Base-by-base conservation (phyloP, 2,888 invertebrate species). In the Nomada ferruginata region DNA sequence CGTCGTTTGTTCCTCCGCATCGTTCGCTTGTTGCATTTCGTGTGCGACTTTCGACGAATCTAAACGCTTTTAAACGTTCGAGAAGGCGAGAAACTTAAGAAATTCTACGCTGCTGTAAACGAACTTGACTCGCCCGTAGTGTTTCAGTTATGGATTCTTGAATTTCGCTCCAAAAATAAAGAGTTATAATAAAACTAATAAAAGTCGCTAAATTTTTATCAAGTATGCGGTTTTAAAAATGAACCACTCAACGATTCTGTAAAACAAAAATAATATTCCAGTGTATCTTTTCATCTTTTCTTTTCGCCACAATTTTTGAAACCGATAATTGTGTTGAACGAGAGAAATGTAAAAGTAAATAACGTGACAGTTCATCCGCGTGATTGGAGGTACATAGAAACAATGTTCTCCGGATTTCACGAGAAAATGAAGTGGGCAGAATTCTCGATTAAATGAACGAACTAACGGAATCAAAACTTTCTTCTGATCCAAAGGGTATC, bases 1-100 rank as follows among this genome's bases (percentile, higher is more conserved):
- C 59, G 44, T 15, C 44, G 65, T 50, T 57, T 15, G 36, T 60
- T 60, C 47, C 29, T 52, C 13, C 75, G 13, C 18, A 52, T 10
- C 13, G 20, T 66, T 55, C 57, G 71, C 66, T 66, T 72, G 79
- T 80, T 77, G 77, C 66, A n/a, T 52, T 29, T 44, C 52, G 42
- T n/a, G 52, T 77, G 79, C 50, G 61, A 50, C 26, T 10, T 26
- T 23, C 15, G 1, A 4, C 55, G 18, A 15, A 23, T 68, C 23
- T 4, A 4, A 68, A 42, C 44, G 23, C 11, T 42, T 15, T 13
- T 7, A n/a, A 50, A 2, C 15, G 20, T 0, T 23, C 9, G 9
- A n/a, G 5, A 13, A 42, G 50, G 20, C 57, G 4, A 1, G n/a
- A 53, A 75, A 2, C 26, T 18, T 4, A 4, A 29, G 44, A 5